These are phyloP conservation scores for Tokudaia muenninki DNA, from an alignment of 2,797 vertebrate species.

Conservation along the genomic window DNA sequence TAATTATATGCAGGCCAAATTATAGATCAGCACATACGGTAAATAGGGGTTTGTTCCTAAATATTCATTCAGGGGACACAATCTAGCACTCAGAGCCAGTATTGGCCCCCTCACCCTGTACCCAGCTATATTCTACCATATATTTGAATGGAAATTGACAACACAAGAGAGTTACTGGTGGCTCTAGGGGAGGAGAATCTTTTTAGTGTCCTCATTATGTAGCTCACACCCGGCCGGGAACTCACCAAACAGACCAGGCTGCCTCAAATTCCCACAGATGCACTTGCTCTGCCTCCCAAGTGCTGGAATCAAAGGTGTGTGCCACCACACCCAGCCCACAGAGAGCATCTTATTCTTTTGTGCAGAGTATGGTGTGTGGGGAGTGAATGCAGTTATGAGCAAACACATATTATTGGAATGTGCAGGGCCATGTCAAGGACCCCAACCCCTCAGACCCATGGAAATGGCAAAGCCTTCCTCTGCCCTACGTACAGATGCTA, in stretches of 20 bases:
- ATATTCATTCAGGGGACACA: not conserved
- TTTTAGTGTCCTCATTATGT: not conserved
- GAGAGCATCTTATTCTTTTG: not conserved
- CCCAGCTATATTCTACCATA: not conserved
- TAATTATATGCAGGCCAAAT: not conserved
- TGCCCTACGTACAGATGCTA: not conserved
- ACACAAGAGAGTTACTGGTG: too few species aligned
- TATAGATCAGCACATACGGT: not conserved
- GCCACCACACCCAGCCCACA: not conserved
- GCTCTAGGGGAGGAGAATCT: not conserved
- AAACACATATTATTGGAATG: not conserved
- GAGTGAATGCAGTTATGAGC: too few species aligned
- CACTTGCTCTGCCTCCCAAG: not conserved
- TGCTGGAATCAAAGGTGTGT: not conserved
- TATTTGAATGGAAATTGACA: not conserved
- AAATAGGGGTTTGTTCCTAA: not conserved
- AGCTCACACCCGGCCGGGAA: not conserved
- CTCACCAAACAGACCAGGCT: not conserved
- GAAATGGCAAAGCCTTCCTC: not conserved
- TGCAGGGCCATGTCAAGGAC: not conserved
- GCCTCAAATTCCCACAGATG: not conserved
- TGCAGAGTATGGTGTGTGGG: not conserved
- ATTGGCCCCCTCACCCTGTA: not conserved
- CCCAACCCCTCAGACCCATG: not conserved
- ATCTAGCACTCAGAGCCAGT: not conserved